These are phyloP conservation scores for Meloidogyne hapla DNA, from an alignment of 1,140 invertebrate species.

Conservation along the genomic window DNA sequence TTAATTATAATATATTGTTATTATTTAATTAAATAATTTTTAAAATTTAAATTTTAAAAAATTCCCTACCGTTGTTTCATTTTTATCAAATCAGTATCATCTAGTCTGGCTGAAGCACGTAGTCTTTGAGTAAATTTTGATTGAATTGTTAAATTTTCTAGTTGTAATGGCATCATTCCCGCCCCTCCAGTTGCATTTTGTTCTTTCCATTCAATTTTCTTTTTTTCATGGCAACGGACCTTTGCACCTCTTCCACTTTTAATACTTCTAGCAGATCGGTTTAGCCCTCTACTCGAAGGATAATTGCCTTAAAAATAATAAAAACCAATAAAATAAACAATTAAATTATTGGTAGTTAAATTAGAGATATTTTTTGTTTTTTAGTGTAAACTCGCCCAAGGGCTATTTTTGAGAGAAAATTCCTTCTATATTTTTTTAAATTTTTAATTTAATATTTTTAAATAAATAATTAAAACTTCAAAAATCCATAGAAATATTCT, in stretches of 20 bases:
- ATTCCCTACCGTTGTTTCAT: slow-evolving; percentile 1
- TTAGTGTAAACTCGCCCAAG: too few species aligned
- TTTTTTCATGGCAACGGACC: slow-evolving; percentile 3
- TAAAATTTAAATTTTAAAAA: too few species aligned
- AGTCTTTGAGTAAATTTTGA: neutral
- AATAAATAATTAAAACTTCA: too few species aligned
- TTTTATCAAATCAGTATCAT: neutral
- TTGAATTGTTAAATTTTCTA: neutral
- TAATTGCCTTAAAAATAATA: neutral
- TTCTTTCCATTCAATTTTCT: neutral
- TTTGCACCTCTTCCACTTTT: neutral
- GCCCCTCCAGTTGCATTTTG: neutral
- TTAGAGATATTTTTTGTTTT: too few species aligned
- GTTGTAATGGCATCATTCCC: neutral
- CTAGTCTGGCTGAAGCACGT: slow-evolving; percentile 1
- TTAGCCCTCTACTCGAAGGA: neutral
- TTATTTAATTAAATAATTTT: too few species aligned
- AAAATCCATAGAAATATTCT: too few species aligned
- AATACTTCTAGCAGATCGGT: neutral
- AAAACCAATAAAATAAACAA: neutral
- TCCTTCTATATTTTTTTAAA: too few species aligned
- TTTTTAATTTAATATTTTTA: too few species aligned
- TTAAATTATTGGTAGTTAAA: neutral
- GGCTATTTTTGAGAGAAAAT: too few species aligned
- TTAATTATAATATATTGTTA: too few species aligned